Conservation (phyloP, 2,888 invertebrate genomes). For the Fragum whitleyi region DNA sequence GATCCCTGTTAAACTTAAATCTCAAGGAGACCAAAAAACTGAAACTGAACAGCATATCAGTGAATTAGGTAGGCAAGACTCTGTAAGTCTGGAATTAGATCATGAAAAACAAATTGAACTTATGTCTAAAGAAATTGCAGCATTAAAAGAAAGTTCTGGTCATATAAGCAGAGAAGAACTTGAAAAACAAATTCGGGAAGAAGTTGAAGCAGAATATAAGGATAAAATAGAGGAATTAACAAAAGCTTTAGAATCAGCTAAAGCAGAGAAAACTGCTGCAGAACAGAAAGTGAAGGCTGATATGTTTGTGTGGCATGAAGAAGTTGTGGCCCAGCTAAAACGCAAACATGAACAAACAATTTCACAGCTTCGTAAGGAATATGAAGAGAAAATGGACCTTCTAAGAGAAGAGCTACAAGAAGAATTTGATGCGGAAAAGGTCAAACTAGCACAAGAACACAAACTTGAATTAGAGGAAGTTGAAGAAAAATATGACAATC, state of each 20-base stretch:
- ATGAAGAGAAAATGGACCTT: conserved; percentile 73
- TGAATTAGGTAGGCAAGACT: conserved; percentile 38
- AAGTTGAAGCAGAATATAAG: conserved; percentile 61
- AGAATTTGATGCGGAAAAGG: conserved; percentile 69
- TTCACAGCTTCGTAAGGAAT: conserved; percentile 62
- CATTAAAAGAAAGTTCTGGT: conserved; percentile 29
- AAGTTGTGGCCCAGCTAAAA: conserved; percentile 55
- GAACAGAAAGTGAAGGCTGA: conserved; percentile 66
- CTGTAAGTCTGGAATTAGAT: conserved; percentile 41
- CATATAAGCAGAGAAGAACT: conserved; percentile 32
- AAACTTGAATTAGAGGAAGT: conserved; percentile 68
- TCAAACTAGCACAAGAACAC: conserved; percentile 66
- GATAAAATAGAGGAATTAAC: conserved; percentile 58
- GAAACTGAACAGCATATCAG: conserved; percentile 43
- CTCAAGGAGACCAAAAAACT: conserved; percentile 46
- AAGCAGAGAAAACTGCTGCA: conserved; percentile 53
- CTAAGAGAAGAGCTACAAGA: conserved; percentile 67
- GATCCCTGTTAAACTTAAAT: conserved; percentile 30
- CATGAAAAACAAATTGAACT: conserved; percentile 62
- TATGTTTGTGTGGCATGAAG: conserved; percentile 67
- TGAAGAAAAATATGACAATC: conserved; percentile 75
- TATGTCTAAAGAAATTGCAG: conserved; percentile 49
- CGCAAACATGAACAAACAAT: conserved; percentile 58
- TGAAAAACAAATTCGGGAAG: conserved; percentile 47
- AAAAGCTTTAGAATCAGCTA: conserved; percentile 39